phyloP scores from a whole-genome alignment of 2,888 invertebrate genomes.

The Dendrolimus pini region DNA sequence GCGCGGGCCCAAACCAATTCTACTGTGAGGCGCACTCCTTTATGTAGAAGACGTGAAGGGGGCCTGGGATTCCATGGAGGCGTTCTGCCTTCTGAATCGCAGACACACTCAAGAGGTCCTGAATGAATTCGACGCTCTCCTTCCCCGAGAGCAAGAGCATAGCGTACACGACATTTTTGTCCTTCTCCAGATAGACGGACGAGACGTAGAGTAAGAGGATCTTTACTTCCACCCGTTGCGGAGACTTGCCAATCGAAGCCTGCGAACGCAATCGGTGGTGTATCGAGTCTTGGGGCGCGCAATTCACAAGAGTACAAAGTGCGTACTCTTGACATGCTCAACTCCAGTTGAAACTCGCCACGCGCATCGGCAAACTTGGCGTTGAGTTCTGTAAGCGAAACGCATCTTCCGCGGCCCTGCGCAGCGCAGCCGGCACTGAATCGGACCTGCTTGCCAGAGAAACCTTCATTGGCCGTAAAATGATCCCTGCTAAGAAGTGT shows the following conservation, averaged over 20 bases:
- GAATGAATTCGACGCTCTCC: conserved; percentile 81
- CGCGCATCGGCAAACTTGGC: conserved; percentile 86
- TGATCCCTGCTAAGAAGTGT: conserved; percentile 88
- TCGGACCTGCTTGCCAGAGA: conserved; percentile 84
- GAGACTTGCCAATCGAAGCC: conserved; percentile 89
- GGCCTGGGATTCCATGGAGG: conserved; percentile 83
- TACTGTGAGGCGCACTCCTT: conserved; percentile 81
- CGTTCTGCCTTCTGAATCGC: conserved; percentile 82
- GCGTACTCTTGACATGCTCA: conserved; percentile 84
- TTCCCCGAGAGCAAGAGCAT: conserved; percentile 82
- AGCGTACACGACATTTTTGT: conserved; percentile 85
- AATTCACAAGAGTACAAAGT: conserved; percentile 86
- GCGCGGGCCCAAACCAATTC: conserved; percentile 85
- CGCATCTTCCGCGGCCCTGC: conserved; percentile 84
- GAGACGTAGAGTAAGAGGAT: conserved; percentile 73
- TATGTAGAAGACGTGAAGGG: conserved; percentile 77
- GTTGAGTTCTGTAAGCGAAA: conserved; percentile 82
- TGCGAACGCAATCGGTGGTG: conserved; percentile 82
- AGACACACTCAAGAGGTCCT: conserved; percentile 82
- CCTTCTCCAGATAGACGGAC: conserved; percentile 88
- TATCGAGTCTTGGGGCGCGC: conserved; percentile 75
- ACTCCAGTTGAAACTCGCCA: conserved; percentile 87
- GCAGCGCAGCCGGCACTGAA: conserved; percentile 83
- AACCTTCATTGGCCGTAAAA: conserved; percentile 88
- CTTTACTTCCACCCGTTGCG: conserved; percentile 78